Conservation (phyloP, 2,797 vertebrate genomes). For the Artibeus jamaicensis region DNA sequence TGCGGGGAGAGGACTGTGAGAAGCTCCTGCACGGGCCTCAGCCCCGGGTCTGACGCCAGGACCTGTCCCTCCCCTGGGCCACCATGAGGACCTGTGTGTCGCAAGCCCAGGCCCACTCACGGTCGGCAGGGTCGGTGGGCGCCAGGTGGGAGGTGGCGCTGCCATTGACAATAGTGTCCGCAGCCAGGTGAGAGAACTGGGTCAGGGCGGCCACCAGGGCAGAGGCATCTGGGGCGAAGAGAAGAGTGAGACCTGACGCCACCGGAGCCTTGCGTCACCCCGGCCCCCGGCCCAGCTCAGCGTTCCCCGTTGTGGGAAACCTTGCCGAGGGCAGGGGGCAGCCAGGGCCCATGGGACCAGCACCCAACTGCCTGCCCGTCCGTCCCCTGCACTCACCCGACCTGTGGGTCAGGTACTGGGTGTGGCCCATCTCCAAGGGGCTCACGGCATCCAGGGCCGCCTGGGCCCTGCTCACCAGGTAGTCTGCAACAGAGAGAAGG, state of each 20-base stretch:
- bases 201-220: conserved; percentile 90
- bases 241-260: rapidly evolving
- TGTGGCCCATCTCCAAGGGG: conserved; percentile 89
- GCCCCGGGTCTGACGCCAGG: rapidly evolving
- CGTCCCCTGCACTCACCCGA: conserved; percentile 82
- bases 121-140: conserved; percentile 91
- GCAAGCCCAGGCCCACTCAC: conserved; percentile 78
- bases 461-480: conserved; percentile 93
- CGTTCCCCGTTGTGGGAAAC: background rate
- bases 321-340: background rate
- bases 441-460: conserved; percentile 89
- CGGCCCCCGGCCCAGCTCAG: too few species aligned
- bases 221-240: conserved; percentile 85
- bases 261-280: background rate
- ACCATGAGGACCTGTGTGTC: rapidly evolving
- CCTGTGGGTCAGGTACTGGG: conserved; percentile 88
- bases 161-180: conserved; percentile 93
- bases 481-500: conserved; percentile 84
- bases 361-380: background rate
- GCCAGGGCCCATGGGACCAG: rapidly evolving
- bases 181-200: conserved; percentile 91
- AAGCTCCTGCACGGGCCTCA: rapidly evolving
- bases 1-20: conserved; percentile 58
- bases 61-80: background rate
- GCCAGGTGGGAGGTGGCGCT: conserved; percentile 94